Conservation (phyloP, 2,888 invertebrate genomes). For the Meteorus colon region DNA sequence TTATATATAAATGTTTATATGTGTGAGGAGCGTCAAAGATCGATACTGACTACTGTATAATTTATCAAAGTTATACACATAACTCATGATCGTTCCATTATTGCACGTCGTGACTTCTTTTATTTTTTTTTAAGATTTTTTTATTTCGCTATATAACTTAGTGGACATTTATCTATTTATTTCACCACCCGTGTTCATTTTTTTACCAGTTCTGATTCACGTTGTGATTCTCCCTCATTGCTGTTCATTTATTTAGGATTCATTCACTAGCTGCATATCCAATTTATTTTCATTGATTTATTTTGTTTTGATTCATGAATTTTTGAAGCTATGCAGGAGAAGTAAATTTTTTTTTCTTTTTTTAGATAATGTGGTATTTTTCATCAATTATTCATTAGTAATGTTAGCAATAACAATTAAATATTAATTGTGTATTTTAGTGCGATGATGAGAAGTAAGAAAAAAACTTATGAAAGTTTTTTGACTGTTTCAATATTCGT, state of each 20-base stretch:
- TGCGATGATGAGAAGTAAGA: too few species aligned
- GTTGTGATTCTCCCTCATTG: background rate
- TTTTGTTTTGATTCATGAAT: background rate
- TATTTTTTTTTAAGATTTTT: background rate
- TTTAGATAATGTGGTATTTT: too few species aligned
- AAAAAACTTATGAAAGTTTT: too few species aligned
- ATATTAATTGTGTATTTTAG: too few species aligned
- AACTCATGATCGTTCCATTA: constrained; percentile 32
- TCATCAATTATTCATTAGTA: too few species aligned
- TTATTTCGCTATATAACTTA: background rate
- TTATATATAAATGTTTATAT: background rate
- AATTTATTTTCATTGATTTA: background rate
- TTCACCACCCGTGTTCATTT: background rate
- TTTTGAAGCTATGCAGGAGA: background rate
- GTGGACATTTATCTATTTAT: background rate
- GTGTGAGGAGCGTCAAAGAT: constrained; percentile 66
- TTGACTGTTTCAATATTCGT: too few species aligned
- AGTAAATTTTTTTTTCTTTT: too few species aligned
- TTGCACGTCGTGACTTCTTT: constrained; percentile 31
- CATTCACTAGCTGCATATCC: background rate
- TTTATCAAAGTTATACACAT: constrained; percentile 64
- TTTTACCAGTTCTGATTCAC: background rate
- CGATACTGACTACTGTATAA: constrained; percentile 67
- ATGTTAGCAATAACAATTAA: too few species aligned
- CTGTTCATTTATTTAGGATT: constrained; percentile 14